Conservation (phyloP, 2,888 invertebrate species). For the Quadroppia sp. region DNA sequence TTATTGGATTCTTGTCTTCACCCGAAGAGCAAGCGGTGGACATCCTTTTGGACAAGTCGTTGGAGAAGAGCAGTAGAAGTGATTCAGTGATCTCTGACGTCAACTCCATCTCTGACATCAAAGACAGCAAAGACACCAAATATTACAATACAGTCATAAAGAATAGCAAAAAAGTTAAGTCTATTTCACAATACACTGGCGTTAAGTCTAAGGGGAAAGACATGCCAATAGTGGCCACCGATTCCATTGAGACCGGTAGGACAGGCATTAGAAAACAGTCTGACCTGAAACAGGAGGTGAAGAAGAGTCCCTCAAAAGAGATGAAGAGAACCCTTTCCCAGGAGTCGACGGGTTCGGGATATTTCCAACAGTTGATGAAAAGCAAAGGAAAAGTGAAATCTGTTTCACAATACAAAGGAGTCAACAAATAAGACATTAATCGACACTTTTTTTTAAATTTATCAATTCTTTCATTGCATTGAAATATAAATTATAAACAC, state of each 20-base stretch:
- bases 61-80: not conserved
- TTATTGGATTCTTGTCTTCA: slow-evolving; percentile 12
- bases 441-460: too few relatives aligned
- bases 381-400: not conserved
- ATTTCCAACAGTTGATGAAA: not conserved
- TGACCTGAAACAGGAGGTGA: too few relatives aligned
- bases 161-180: not conserved
- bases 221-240: not conserved
- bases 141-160: not conserved
- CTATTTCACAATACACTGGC: slow-evolving; percentile 20
- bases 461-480: too few relatives aligned
- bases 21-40: not conserved
- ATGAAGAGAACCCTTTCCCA: not conserved
- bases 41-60: too few relatives aligned
- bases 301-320: too few relatives aligned
- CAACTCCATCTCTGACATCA: too few relatives aligned
- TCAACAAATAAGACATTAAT: not conserved
- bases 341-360: not conserved
- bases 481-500: too few relatives aligned
- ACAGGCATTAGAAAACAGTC: too few relatives aligned
- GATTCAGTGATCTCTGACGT: not conserved
- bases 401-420: not conserved
- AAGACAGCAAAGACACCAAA: not conserved
- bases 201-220: not conserved
- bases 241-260: too few relatives aligned